Evolutionary conservation across 35 echinoderm and acorn worm species (phyloP).

Genomic region (Stichopus chloronotus): DNA sequence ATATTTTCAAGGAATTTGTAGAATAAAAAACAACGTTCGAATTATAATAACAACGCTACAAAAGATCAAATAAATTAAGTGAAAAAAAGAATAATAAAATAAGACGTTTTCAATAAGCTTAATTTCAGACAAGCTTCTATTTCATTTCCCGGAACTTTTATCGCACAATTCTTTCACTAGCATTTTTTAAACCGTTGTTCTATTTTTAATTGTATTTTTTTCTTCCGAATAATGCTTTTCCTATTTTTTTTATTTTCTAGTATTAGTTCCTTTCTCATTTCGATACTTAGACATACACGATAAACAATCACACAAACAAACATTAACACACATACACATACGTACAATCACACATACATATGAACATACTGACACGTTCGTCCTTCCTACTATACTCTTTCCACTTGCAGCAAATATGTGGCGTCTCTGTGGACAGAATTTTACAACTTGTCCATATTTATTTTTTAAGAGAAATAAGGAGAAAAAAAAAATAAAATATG

Average conservation of each 20-base stretch:
- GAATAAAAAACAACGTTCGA: too few relatives aligned
- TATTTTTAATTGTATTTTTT: not conserved
- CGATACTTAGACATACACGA: conserved; percentile 17
- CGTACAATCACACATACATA: not conserved
- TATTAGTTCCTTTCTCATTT: not conserved
- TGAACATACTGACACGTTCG: conserved; percentile 1
- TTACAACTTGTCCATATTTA: conserved; percentile 5
- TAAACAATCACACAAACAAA: conserved; percentile 22
- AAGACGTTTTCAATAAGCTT: not conserved
- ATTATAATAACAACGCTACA: not conserved
- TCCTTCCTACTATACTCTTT: conserved; percentile 6
- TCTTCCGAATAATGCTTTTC: not conserved
- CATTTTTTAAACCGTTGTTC: not conserved
- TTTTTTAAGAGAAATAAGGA: conserved; percentile 12
- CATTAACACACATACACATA: not conserved
- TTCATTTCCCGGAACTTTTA: conserved; percentile 15
- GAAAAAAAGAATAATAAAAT: not conserved
- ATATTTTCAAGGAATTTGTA: too few relatives aligned
- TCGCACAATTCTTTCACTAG: conserved; percentile 17
- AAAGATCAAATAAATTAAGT: not conserved
- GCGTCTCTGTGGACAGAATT: conserved; percentile 43
- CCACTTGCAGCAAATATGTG: conserved; percentile 49
- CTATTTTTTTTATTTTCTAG: not conserved
- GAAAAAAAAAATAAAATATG: not conserved
- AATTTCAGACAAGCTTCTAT: not conserved